phyloP scores from a whole-genome alignment of 2,113 vertebrate species.

The Furnarius figulus region DNA sequence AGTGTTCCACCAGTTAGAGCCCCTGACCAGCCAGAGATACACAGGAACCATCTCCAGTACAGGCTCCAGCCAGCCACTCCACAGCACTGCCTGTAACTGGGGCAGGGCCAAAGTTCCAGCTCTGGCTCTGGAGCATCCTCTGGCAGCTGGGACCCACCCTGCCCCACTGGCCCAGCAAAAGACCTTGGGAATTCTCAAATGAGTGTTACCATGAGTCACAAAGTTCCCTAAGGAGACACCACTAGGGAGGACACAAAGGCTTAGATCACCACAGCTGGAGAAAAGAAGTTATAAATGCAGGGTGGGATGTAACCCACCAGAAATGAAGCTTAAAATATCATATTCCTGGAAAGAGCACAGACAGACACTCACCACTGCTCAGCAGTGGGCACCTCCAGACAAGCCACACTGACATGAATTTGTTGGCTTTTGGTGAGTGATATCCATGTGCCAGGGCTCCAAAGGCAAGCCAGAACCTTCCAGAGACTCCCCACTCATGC shows the following conservation, averaged over 20 bases:
- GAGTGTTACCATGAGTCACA: accelerated
- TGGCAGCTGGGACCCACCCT: background rate
- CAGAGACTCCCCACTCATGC: background rate
- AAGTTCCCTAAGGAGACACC: background rate
- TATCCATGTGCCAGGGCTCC: accelerated
- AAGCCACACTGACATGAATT: background rate
- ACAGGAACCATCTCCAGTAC: accelerated
- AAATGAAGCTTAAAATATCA: background rate
- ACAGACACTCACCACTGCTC: background rate
- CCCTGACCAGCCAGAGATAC: background rate
- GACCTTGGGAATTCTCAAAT: background rate
- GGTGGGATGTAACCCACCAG: background rate
- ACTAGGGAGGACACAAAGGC: accelerated
- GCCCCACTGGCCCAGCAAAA: background rate
- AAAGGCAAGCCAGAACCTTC: background rate
- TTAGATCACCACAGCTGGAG: background rate
- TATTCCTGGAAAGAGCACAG: background rate
- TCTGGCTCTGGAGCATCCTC: background rate
- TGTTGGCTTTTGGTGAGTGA: background rate
- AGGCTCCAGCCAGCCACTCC: background rate
- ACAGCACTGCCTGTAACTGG: accelerated
- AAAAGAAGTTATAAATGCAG: background rate
- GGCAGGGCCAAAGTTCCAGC: background rate
- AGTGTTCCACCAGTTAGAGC: background rate
- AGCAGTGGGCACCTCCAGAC: background rate